phyloP scores from a whole-genome alignment of 2,113 vertebrate species.

The Capricornis sumatraensis region DNA sequence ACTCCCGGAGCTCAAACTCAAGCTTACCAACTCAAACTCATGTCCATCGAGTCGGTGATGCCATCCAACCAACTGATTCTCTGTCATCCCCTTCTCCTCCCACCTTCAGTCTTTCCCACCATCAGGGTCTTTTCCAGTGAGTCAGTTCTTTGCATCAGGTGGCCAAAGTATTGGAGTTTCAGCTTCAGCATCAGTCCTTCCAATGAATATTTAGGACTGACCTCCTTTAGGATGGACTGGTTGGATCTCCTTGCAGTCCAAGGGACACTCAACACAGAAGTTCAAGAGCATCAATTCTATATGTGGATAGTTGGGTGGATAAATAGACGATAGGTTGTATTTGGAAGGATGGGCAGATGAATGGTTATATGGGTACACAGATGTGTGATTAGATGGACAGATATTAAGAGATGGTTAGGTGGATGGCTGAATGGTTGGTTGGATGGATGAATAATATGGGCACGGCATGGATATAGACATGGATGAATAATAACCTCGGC shows the following conservation, averaged over 20 bases:
- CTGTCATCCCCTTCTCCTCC: neutral
- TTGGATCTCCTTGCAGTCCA: neutral
- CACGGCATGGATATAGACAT: accelerated
- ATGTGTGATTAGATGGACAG: neutral
- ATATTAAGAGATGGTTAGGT: neutral
- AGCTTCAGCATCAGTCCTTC: neutral
- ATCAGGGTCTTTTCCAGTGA: neutral
- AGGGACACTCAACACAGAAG: neutral
- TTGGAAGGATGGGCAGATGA: neutral
- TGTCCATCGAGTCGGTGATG: neutral
- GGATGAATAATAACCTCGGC: neutral
- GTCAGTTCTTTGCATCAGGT: neutral
- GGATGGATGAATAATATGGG: neutral
- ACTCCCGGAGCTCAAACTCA: neutral
- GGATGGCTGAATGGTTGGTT: neutral
- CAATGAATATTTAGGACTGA: neutral
- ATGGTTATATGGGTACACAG: neutral
- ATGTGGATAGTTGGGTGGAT: neutral
- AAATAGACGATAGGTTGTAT: neutral
- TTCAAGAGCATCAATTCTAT: neutral
- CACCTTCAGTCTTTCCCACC: neutral
- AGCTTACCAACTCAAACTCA: neutral
- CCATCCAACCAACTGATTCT: neutral
- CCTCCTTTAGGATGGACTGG: neutral
- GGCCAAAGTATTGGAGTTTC: neutral